A percentile compares a stretch with the other conserved stretches of the same genome.
Evolutionary conservation across 2,797 vertebrate genomes (phyloP).

Genomic region (Sorex maritimensis): DNA sequence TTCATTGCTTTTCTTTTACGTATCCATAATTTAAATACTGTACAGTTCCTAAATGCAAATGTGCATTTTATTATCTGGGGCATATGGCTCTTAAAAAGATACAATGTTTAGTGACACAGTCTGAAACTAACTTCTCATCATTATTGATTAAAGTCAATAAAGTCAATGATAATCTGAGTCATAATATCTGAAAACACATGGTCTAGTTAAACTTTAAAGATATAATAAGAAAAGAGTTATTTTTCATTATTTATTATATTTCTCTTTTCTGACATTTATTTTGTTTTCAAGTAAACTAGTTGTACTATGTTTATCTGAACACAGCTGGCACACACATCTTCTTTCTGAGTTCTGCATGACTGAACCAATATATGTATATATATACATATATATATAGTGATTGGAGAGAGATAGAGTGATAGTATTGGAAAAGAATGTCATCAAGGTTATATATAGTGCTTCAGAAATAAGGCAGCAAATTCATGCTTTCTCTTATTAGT

Average conservation of each 20-base stretch:
- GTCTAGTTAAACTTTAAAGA: neutral
- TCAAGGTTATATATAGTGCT: conserved; percentile 42
- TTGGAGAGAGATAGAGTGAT: conserved; percentile 16
- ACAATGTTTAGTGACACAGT: neutral
- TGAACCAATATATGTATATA: conserved; percentile 65
- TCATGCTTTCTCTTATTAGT: neutral
- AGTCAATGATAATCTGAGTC: neutral
- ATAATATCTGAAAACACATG: neutral
- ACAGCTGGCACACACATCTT: neutral
- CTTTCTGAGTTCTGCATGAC: conserved; percentile 45
- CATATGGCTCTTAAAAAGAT: neutral
- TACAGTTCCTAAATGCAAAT: neutral
- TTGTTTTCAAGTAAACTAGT: conserved; percentile 34
- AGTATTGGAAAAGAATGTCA: conserved; percentile 20
- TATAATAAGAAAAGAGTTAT: neutral
- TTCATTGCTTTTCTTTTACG: no score
- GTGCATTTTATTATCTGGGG: neutral
- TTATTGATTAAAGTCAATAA: neutral
- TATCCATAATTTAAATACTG: no score
- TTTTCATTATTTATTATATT: neutral
- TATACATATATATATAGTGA: conserved; percentile 71
- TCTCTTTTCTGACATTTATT: neutral
- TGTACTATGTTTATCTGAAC: neutral
- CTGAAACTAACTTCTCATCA: neutral
- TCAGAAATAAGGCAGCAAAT: conserved; percentile 20